Evolutionary conservation across 1,140 invertebrate genomes (phyloP).

Genomic region (Aplysia californica): DNA sequence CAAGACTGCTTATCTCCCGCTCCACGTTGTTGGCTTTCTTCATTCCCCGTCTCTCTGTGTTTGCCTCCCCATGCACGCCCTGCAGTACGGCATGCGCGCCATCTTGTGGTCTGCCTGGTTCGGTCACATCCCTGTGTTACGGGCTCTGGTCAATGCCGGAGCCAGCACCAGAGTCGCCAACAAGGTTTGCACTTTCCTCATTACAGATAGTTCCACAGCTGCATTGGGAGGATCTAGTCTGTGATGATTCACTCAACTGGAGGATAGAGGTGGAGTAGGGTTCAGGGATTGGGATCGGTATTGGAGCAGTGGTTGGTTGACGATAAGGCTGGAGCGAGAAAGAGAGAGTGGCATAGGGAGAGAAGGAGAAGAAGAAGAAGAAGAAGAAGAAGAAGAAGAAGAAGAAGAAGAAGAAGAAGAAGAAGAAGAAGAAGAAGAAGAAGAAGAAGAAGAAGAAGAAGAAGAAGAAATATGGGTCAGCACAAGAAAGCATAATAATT

Average conservation of each 20-base stretch:
- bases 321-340: not conserved
- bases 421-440: too few relatives aligned
- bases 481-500: too few relatives aligned
- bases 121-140: constrained; percentile 80
- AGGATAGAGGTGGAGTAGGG: too few relatives aligned
- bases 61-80: not conserved
- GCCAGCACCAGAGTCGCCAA: constrained; percentile 80
- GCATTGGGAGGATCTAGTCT: not conserved
- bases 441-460: too few relatives aligned
- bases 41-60: too few relatives aligned
- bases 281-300: too few relatives aligned
- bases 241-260: not conserved
- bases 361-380: constrained; percentile 1
- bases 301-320: too few relatives aligned
- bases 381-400: not conserved
- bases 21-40: too few relatives aligned
- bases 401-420: too few relatives aligned
- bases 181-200: constrained; percentile 73
- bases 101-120: constrained; percentile 86
- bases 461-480: too few relatives aligned
- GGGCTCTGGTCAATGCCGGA: constrained; percentile 79
- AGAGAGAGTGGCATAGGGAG: constrained; percentile 5
- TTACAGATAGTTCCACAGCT: not conserved
- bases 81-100: constrained; percentile 84
- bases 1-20: too few relatives aligned